Base-by-base conservation (phyloP, 2,797 vertebrate genomes). In the Eleutherodactylus coqui region DNA sequence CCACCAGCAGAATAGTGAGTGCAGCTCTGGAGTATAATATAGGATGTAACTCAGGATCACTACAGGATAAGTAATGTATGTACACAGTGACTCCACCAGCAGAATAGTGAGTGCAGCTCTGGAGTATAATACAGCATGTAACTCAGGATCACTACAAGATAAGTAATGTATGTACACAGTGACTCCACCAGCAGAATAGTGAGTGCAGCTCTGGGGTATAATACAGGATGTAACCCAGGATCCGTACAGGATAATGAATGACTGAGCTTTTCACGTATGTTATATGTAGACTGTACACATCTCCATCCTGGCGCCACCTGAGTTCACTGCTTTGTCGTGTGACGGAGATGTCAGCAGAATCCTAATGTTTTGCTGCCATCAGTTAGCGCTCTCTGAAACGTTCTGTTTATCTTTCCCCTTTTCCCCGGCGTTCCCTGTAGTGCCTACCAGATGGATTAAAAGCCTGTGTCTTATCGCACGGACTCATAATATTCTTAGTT, bases 401-500 rank as follows among this genome's bases (percentile, higher is more conserved):
- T 17, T 29, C 29, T 19, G 27, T 51, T 34, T 75, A 47, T 51
- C 49, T 76, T 36, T 5, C 0, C 16, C 19, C 19, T 9, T 27
- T 77, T 5, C 16, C 24, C 10, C 4, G 1, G 7, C 19, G 2
- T 55, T 34, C 70, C 70, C n/a, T 27, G 72, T 47, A 47, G 72
- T 29, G 32, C 17, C 36, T 24, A 77, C 75, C 75, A 43, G 67
- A 58, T 38, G 67, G 80, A 55, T 82, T 82, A 82, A 38, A 41
- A 27, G 45, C 60, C 32, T 38, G 24, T 21, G 38, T 70, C 45
- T 70, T 47, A 82, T 82, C 43, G 14, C 64, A 38, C 38, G 9
- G 16, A 53, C 67, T 36, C 45, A 53, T 82, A 82, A 73, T 82
- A 43, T 72, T 82, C 45, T 53, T 82, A 53, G 29, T 38, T 55